phyloP scores from a whole-genome alignment of 2,888 invertebrate genomes.

The Leucozona laternaria region DNA sequence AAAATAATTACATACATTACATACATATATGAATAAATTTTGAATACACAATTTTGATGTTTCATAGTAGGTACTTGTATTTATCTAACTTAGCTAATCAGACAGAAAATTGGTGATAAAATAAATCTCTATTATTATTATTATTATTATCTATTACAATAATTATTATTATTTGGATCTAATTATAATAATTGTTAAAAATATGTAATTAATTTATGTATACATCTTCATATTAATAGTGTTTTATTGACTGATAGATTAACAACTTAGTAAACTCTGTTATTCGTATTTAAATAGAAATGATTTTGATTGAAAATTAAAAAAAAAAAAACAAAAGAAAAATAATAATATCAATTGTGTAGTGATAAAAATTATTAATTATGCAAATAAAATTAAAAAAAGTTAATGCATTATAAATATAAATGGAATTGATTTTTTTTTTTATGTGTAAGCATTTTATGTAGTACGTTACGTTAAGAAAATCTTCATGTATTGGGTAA shows the following conservation, averaged over 20 bases:
- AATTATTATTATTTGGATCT: constrained; percentile 54
- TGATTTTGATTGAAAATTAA: constrained; percentile 65
- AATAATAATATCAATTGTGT: constrained; percentile 53
- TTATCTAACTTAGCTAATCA: constrained; percentile 63
- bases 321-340: constrained; percentile 76
- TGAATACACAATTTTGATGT: constrained; percentile 4
- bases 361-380: constrained; percentile 70
- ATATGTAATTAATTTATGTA: constrained; percentile 73
- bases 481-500: too few species aligned
- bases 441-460: not conserved
- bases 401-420: constrained; percentile 50
- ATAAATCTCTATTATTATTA: constrained; percentile 33
- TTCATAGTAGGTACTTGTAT: constrained; percentile 28
- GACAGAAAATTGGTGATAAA: constrained; percentile 68
- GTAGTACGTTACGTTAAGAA: too few species aligned
- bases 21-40: constrained; percentile 25
- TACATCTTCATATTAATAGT: constrained; percentile 75
- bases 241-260: constrained; percentile 82
- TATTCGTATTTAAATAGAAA: constrained; percentile 72
- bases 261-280: constrained; percentile 77
- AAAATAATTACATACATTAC: not conserved
- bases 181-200: constrained; percentile 77
- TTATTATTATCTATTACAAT: constrained; percentile 23
- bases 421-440: not conserved
- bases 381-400: constrained; percentile 76